Percentiles rank a stretch among this genome's conserved stretches.
phyloP scores from a whole-genome alignment of 2,888 invertebrate species.

The Torymus tubicola region DNA sequence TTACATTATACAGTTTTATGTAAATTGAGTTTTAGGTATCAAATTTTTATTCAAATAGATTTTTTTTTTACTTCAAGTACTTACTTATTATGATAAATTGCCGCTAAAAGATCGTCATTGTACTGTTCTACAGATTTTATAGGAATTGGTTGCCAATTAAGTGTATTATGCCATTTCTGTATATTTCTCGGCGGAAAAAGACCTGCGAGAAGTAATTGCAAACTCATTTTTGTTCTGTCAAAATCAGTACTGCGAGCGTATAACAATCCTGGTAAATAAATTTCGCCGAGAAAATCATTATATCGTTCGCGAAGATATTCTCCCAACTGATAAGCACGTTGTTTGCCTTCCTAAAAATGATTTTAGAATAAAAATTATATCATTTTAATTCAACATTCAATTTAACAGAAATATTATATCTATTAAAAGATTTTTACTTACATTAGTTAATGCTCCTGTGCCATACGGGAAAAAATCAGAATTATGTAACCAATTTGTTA shows the following conservation, averaged over 20 bases:
- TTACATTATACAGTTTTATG: no score
- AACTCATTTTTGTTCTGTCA: slow-evolving; percentile 85
- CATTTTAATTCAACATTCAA: no score
- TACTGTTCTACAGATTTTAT: slow-evolving; percentile 12
- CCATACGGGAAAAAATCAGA: slow-evolving; percentile 49
- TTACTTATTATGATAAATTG: slow-evolving; percentile 45
- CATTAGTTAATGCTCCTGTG: slow-evolving; percentile 81
- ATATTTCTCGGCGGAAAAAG: slow-evolving; percentile 80
- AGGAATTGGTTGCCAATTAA: slow-evolving; percentile 82
- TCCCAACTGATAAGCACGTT: slow-evolving; percentile 77
- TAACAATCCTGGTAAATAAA: slow-evolving; percentile 74
- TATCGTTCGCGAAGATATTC: slow-evolving; percentile 76
- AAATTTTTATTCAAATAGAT: no score
- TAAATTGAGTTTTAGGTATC: no score
- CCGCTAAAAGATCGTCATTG: slow-evolving; percentile 51
- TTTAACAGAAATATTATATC: neutral
- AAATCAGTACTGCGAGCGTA: slow-evolving; percentile 81
- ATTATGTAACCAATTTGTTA: slow-evolving; percentile 41
- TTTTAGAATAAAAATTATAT: neutral
- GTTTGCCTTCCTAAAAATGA: slow-evolving; percentile 77
- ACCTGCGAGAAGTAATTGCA: slow-evolving; percentile 81
- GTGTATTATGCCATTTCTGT: slow-evolving; percentile 79
- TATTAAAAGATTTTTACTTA: slow-evolving; percentile 64
- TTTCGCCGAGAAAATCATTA: slow-evolving; percentile 74
- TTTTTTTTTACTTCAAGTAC: slow-evolving; percentile 1